A percentile compares a stretch with the other conserved stretches of the same genome.
These are phyloP conservation scores for Alligator sinensis DNA, from an alignment of 2,113 vertebrate genomes.

Conservation along the genomic window DNA sequence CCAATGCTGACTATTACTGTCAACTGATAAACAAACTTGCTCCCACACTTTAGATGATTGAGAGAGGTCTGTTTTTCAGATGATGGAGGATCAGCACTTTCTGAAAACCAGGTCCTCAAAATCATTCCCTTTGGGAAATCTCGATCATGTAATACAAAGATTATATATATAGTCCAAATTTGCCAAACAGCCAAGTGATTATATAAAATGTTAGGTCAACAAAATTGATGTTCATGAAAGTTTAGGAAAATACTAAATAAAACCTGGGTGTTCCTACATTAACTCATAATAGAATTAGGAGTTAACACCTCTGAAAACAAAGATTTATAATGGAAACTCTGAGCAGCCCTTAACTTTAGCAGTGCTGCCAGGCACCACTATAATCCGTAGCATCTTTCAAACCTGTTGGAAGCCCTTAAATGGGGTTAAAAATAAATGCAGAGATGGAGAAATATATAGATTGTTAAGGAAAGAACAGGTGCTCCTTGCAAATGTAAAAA, in stretches of 20 bases:
- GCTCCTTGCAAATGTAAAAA: slow-evolving; percentile 33
- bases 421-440: slow-evolving; percentile 71
- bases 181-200: no score
- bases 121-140: no score
- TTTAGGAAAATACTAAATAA: neutral
- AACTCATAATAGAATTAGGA: slow-evolving; percentile 61
- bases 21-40: no score
- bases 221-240: slow-evolving; percentile 1
- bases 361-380: slow-evolving; percentile 50
- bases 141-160: no score
- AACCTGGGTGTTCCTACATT: neutral
- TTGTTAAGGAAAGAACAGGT: slow-evolving; percentile 59
- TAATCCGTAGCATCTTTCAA: slow-evolving; percentile 59
- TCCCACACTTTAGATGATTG: no score
- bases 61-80: neutral
- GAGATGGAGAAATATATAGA: slow-evolving; percentile 48
- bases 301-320: slow-evolving; percentile 58
- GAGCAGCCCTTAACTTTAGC: slow-evolving; percentile 55
- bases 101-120: neutral
- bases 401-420: slow-evolving; percentile 40
- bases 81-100: neutral
- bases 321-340: slow-evolving; percentile 68
- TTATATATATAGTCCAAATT: no score
- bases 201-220: neutral
- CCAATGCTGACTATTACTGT: no score